Conservation (phyloP, 2,113 vertebrate genomes). For the Silurus asotus region DNA sequence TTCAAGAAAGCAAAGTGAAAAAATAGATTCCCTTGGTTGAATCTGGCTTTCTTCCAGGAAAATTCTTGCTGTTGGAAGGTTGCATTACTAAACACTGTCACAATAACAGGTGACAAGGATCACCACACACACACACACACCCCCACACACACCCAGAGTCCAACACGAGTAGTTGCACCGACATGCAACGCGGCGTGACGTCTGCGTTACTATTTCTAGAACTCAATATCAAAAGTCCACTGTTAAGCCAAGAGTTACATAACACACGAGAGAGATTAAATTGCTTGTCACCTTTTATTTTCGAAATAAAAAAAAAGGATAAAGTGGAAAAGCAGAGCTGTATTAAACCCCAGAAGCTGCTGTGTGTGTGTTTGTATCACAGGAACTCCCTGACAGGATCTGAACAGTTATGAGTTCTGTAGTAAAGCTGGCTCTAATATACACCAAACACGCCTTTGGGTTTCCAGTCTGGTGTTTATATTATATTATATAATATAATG, state of each 20-base stretch:
- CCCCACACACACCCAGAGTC: neutral
- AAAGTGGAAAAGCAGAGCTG: neutral
- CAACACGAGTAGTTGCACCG: neutral
- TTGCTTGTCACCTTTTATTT: neutral
- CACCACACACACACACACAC: neutral
- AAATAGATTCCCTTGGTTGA: neutral
- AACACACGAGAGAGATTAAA: neutral
- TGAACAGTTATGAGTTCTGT: neutral
- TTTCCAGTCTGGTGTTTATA: neutral
- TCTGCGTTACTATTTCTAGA: neutral
- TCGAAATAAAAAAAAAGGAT: neutral
- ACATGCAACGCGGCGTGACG: slow-evolving; percentile 10
- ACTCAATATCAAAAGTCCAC: neutral
- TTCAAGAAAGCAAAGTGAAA: neutral
- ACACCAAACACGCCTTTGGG: neutral
- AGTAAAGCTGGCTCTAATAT: too few relatives aligned
- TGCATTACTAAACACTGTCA: neutral
- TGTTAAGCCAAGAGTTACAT: neutral
- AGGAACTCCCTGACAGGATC: neutral
- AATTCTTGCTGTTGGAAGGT: neutral
- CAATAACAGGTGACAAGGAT: too few relatives aligned
- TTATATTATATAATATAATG: neutral
- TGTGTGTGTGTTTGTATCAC: neutral
- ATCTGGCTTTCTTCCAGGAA: neutral
- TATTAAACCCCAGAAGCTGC: neutral